phyloP scores from a whole-genome alignment of 2,888 invertebrate species.

The Pomacea canaliculata region DNA sequence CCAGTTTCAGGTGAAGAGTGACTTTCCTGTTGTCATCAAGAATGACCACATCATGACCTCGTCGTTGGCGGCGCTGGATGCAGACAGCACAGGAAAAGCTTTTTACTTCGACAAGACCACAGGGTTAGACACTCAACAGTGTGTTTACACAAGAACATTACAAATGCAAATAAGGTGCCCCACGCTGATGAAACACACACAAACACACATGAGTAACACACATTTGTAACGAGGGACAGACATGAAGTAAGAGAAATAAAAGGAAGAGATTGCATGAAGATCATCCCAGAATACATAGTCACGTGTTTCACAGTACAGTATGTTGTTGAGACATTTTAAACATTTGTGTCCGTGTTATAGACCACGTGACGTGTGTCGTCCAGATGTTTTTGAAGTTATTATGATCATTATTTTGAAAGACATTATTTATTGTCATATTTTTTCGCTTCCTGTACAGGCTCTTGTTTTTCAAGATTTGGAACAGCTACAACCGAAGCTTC shows the following conservation, averaged over 20 bases:
- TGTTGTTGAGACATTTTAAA: too few species aligned
- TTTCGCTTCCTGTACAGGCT: background rate
- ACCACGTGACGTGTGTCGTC: too few species aligned
- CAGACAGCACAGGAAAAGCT: slow-evolving; percentile 22
- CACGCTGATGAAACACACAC: background rate
- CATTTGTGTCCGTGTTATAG: too few species aligned
- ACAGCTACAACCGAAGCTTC: background rate
- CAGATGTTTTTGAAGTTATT: too few species aligned
- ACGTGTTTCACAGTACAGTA: too few species aligned
- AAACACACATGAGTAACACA: background rate
- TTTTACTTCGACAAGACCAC: slow-evolving; percentile 20
- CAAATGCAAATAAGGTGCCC: background rate
- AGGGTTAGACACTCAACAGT: background rate
- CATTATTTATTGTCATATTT: too few species aligned
- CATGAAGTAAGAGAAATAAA: too few species aligned
- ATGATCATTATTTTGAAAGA: too few species aligned
- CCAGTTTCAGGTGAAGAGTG: slow-evolving; percentile 16
- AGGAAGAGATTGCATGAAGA: too few species aligned
- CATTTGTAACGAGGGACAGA: too few species aligned
- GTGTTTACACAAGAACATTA: background rate
- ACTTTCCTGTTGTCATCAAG: slow-evolving; percentile 9
- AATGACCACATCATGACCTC: slow-evolving; percentile 1
- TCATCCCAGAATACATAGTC: too few species aligned
- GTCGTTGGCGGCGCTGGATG: slow-evolving; percentile 24
- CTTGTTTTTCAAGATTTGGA: slow-evolving; percentile 14